Conservation (phyloP, 2,113 vertebrate genomes). For the Procapra przewalskii region DNA sequence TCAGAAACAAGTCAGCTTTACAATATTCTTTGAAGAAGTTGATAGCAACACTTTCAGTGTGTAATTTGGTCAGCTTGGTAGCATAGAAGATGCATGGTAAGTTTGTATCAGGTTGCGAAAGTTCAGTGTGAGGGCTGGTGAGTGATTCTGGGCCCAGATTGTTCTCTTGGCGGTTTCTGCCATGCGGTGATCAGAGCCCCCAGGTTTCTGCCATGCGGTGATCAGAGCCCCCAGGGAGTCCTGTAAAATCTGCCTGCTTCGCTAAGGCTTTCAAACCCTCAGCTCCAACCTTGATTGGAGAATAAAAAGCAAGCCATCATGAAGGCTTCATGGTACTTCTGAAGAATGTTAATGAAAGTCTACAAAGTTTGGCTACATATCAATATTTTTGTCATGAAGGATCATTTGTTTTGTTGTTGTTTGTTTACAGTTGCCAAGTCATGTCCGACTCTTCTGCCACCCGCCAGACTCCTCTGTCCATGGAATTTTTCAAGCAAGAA, state of each 20-base stretch:
- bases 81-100: no score
- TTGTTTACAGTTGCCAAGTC: not conserved
- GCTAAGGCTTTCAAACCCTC: fast-evolving
- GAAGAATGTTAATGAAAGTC: not conserved
- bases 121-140: no score
- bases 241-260: fast-evolving
- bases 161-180: not conserved
- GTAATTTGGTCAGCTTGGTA: not conserved
- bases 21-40: not conserved
- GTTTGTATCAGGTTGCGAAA: not conserved
- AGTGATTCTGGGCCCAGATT: fast-evolving
- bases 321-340: not conserved
- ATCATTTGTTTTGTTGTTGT: not conserved
- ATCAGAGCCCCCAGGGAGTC: fast-evolving
- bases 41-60: not conserved
- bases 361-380: fast-evolving
- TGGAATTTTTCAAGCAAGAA: not conserved
- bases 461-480: not conserved
- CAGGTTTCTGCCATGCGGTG: fast-evolving
- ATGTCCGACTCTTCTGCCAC: not conserved
- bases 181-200: fast-evolving
- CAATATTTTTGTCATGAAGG: not conserved
- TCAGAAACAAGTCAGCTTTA: not conserved
- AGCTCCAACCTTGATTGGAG: not conserved
- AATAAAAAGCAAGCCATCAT: fast-evolving